These are phyloP conservation scores for Phorcus lineatus DNA, from an alignment of 2,888 invertebrate species.

Conservation along the genomic window DNA sequence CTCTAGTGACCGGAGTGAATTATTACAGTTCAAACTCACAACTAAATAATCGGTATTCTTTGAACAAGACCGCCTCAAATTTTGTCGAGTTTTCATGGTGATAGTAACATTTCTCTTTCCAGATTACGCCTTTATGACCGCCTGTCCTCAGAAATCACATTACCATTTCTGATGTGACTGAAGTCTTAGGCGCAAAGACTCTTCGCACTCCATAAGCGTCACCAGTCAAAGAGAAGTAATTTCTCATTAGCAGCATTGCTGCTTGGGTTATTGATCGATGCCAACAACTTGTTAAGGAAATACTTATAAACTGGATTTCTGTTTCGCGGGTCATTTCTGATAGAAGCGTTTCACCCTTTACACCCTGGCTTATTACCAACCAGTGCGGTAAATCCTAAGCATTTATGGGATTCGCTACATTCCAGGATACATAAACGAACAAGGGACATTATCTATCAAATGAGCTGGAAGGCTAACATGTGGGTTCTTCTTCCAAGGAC, in stretches of 20 bases:
- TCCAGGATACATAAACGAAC: too few relatives aligned
- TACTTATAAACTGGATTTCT: background rate
- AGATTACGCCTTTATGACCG: too few relatives aligned
- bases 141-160: background rate
- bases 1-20: too few relatives aligned
- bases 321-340: constrained; percentile 1
- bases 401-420: background rate
- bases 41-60: too few relatives aligned
- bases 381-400: background rate
- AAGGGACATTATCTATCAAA: too few relatives aligned
- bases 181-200: background rate
- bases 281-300: background rate
- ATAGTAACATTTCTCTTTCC: too few relatives aligned
- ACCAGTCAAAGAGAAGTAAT: background rate
- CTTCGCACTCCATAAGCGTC: background rate
- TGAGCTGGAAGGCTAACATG: too few relatives aligned
- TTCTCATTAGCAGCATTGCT: constrained; percentile 1
- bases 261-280: background rate
- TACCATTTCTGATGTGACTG: constrained; percentile 2
- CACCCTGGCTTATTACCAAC: background rate
- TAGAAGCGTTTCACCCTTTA: background rate
- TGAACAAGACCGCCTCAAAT: too few relatives aligned
- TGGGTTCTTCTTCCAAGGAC: too few relatives aligned
- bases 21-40: too few relatives aligned
- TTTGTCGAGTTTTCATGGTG: too few relatives aligned